Evolutionary conservation across 2,888 invertebrate species (phyloP), one percentile per base, ranked within the genome.

Genomic region (Eudasyphora cyanicolor): DNA sequence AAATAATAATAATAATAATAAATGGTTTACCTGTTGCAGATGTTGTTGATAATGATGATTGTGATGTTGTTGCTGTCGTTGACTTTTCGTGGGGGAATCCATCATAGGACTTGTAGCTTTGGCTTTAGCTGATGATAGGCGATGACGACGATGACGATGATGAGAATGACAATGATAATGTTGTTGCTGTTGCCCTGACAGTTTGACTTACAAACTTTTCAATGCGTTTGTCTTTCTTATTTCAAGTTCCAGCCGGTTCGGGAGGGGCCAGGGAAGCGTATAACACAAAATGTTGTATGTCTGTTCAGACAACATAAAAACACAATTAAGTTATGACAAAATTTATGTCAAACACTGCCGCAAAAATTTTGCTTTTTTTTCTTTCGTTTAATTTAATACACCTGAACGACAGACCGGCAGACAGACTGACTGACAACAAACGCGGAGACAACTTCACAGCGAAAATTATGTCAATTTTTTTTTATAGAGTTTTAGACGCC

Each of bases 71-170:
- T 82, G 71, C 14, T 80, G 70, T 21, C 38, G 71, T 45, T 88
- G 89, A 64, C 35, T 42, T 87, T 90, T 87, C 85, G 90, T 88
- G 74, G 87, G 86, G 86, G 90, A 89, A 87, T 89, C 89, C 89
- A 89, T 89, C 77, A 71, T 74, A 64, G n/a, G 57, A 67, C 10
- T n/a, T n/a, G n/a, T n/a, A n/a, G n/a, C n/a, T n/a, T n/a, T n/a
- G 29, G 24, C n/a, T n/a, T n/a, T 21, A 19, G 6, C 27, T 57
- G 57, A 57, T 27, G 24, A n/a, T n/a, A n/a, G n/a, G 2, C 45
- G 45, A 45, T n/a, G 45, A 57, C 21, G 27, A 17, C 51, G 27
- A 24, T n/a, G 27, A n/a, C 14, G 8, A 64, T 38, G 64, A 35
- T 17, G 17, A 8, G 4, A 21, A 19, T 24, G 67, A 14, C 64